Conservation (phyloP, 2,888 invertebrate genomes). For the Epicampocera succincta region DNA sequence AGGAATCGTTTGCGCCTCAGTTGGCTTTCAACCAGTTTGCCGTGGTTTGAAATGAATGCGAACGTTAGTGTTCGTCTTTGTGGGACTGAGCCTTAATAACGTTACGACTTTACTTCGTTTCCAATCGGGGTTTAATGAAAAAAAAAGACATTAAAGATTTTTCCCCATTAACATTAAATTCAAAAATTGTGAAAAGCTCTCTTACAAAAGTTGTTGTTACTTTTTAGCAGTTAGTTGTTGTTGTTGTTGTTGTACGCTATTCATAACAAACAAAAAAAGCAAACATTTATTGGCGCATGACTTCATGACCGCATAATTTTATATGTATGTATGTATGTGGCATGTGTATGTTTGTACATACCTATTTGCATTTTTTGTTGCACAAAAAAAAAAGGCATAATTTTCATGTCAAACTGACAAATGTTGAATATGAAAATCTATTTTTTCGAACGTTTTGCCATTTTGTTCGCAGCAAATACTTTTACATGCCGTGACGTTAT, state of each 20-base stretch:
- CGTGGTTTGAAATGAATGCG: no score
- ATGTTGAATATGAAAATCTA: slow-evolving; percentile 56
- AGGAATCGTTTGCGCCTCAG: no score
- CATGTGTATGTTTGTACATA: no score
- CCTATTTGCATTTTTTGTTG: no score
- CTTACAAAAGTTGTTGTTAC: slow-evolving; percentile 1
- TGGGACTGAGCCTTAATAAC: no score
- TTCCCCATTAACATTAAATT: slow-evolving; percentile 31
- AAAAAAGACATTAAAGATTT: slow-evolving; percentile 8
- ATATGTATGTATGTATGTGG: slow-evolving; percentile 18
- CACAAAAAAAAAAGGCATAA: slow-evolving; percentile 45
- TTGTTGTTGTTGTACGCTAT: not conserved
- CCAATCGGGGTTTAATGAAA: not conserved
- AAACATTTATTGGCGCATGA: slow-evolving; percentile 67
- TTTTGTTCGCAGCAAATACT: slow-evolving; percentile 17
- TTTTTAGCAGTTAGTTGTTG: slow-evolving; percentile 1
- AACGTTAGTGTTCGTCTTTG: no score
- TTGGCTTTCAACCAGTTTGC: no score
- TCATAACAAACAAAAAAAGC: slow-evolving; percentile 16
- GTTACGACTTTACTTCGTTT: no score
- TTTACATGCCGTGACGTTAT: slow-evolving; percentile 37
- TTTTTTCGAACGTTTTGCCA: slow-evolving; percentile 36
- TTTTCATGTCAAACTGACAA: slow-evolving; percentile 67
- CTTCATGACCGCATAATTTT: slow-evolving; percentile 68
- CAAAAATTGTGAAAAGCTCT: slow-evolving; percentile 41